phyloP scores from a whole-genome alignment of 2,888 invertebrate species.

The Bellardia pandia region DNA sequence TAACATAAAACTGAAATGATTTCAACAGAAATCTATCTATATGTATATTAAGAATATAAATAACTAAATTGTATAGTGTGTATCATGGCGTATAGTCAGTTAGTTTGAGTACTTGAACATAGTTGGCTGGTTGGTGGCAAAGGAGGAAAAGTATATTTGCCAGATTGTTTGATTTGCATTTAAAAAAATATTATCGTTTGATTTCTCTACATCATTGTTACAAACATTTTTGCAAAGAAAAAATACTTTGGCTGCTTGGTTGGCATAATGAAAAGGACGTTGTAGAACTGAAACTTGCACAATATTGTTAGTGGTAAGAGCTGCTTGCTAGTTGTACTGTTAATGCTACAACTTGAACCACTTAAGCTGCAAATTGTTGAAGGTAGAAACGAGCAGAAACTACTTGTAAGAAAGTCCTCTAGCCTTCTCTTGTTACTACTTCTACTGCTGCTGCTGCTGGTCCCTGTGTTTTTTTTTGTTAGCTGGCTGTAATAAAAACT shows the following conservation, averaged over 20 bases:
- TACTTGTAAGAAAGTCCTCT: slow-evolving; percentile 27
- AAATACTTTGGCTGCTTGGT: not conserved
- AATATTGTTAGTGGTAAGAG: slow-evolving; percentile 11
- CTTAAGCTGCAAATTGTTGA: slow-evolving; percentile 63
- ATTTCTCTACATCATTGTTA: slow-evolving; percentile 61
- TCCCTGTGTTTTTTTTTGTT: not conserved
- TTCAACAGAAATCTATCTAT: slow-evolving; percentile 12
- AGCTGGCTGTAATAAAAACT: slow-evolving; percentile 21
- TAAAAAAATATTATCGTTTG: slow-evolving; percentile 63
- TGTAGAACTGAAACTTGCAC: slow-evolving; percentile 12
- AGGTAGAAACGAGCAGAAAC: slow-evolving; percentile 32
- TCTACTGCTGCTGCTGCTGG: not conserved
- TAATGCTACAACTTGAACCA: slow-evolving; percentile 52
- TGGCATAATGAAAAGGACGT: not conserved
- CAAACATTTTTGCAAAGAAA: slow-evolving; percentile 46
- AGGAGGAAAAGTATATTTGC: slow-evolving; percentile 16
- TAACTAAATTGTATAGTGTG: slow-evolving; percentile 1
- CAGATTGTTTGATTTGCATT: slow-evolving; percentile 71
- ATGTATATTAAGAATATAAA: not conserved
- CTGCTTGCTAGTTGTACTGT: slow-evolving; percentile 22
- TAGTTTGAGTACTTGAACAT: not conserved
- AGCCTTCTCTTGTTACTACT: too few species aligned
- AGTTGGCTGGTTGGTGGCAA: not conserved
- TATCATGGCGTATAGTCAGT: not conserved
- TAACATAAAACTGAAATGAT: slow-evolving; percentile 27